Evolutionary conservation across 2,797 vertebrate species (phyloP).

Genomic region (Gymnocypris eckloni): DNA sequence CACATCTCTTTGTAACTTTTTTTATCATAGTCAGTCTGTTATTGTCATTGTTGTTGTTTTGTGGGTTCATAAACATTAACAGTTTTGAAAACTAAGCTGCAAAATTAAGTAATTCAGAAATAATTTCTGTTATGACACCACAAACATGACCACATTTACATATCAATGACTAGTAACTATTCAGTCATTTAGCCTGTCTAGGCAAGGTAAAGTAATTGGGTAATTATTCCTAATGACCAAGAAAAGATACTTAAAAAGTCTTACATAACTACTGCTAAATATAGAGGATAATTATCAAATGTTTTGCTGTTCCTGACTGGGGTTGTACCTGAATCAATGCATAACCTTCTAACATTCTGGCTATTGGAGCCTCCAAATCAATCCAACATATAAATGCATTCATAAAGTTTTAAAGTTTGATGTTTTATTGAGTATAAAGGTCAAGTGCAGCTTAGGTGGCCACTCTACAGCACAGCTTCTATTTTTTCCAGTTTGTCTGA

Average conservation of each 20-base stretch:
- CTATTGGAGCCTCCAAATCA: conserved; percentile 11
- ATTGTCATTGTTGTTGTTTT: too few species aligned
- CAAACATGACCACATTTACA: not conserved
- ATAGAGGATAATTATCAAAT: not conserved
- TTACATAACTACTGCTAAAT: not conserved
- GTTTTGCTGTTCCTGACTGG: not conserved
- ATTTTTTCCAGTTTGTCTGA: conserved; percentile 15
- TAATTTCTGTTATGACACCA: not conserved
- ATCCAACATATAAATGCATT: conserved; percentile 19
- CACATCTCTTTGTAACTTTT: not conserved
- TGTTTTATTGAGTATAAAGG: conserved; percentile 21
- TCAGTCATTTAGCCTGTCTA: not conserved
- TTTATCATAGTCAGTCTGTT: not conserved
- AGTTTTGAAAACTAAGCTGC: too few species aligned
- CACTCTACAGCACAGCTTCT: conserved; percentile 8
- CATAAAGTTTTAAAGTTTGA: conserved; percentile 11
- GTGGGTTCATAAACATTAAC: not conserved
- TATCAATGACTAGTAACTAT: not conserved
- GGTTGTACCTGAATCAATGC: not conserved
- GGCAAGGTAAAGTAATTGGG: not conserved
- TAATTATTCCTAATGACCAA: not conserved
- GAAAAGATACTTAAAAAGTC: not conserved
- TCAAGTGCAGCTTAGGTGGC: conserved; percentile 38
- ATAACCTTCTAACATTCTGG: not conserved
- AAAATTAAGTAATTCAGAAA: not conserved